Evolutionary conservation across 2,888 invertebrate species (phyloP), one percentile per base, ranked within the genome.

Genomic region (Autographa gamma): DNA sequence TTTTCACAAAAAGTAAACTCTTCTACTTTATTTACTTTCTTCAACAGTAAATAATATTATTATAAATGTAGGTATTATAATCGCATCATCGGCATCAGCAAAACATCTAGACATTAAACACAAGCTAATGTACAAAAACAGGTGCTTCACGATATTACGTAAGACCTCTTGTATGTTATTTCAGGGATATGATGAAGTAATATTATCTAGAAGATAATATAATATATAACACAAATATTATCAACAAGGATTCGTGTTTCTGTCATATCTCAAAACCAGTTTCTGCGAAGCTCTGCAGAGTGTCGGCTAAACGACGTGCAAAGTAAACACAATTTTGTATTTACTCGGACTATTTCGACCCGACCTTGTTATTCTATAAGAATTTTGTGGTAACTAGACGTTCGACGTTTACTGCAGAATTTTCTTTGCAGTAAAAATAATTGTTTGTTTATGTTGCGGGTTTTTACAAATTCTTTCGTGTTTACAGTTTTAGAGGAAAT

Each of bases 241-340:
- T 68, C 31, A 62, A 32, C 8, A 25, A 43, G 13, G n/a, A 72
- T 68, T n/a, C 43, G 62, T 69, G 31, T 58, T 56, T 62, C 16
- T 38, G 18, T 64, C 19, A 43, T 34, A 59, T 31, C 7, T 13
- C 16, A 63, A n/a, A 25, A 14, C 60, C 48, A 65, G 69, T 73
- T 64, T 73, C 63, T 74, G 66, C 63, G 7, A 58, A 67, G 31
- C 41, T 73, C 63, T 74, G 66, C 63, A 6, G 54, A 67, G 31
- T 48, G 38, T 71, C 60, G 19, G 32, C 60, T 66, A 74, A 65
- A 66, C 76, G 60, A 43, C 14, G 13, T n/a, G 25, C 6, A 63
- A 73, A 59, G 31, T 74, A 76, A 80, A 74, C 66, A 74, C 9
- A 56, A 13, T 31, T 62, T 60, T 32, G 60, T 73, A 63, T 71